Evolutionary conservation across 2,797 vertebrate genomes (phyloP).

Genomic region (Pantherophis vulpinus): DNA sequence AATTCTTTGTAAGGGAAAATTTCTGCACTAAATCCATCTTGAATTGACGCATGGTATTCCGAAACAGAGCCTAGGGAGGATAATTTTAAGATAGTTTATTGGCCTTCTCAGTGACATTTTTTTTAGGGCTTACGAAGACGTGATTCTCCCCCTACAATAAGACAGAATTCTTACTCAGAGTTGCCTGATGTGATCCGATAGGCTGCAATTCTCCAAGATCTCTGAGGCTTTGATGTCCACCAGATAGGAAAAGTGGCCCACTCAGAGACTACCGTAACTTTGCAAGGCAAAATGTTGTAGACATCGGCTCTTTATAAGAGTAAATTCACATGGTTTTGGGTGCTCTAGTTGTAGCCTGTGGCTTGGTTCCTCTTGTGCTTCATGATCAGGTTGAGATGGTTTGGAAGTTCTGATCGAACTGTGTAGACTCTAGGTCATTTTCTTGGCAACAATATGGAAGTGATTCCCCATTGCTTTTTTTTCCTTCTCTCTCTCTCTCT

Average conservation of each 20-base stretch:
- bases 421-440: not conserved
- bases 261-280: not conserved
- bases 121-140: not conserved
- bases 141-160: not conserved
- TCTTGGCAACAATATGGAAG: not conserved
- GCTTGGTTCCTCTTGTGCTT: too few species aligned
- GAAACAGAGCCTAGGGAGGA: not conserved
- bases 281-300: not conserved
- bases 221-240: not conserved
- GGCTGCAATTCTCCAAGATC: not conserved
- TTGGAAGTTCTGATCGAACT: not conserved
- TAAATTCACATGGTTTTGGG: not conserved
- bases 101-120: not conserved
- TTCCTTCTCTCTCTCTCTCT: too few species aligned
- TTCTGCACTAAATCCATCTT: slow-evolving; percentile 17
- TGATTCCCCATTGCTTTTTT: not conserved
- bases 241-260: not conserved
- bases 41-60: not conserved
- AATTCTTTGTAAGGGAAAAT: slow-evolving; percentile 92
- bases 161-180: not conserved
- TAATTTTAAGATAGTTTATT: not conserved
- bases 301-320: too few species aligned
- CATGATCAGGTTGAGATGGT: not conserved
- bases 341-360: not conserved
- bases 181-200: too few species aligned